A percentile compares a stretch with the other conserved stretches of the same genome.
These are phyloP conservation scores for Crepidodera aurea DNA, from an alignment of 2,888 invertebrate species.

Conservation along the genomic window DNA sequence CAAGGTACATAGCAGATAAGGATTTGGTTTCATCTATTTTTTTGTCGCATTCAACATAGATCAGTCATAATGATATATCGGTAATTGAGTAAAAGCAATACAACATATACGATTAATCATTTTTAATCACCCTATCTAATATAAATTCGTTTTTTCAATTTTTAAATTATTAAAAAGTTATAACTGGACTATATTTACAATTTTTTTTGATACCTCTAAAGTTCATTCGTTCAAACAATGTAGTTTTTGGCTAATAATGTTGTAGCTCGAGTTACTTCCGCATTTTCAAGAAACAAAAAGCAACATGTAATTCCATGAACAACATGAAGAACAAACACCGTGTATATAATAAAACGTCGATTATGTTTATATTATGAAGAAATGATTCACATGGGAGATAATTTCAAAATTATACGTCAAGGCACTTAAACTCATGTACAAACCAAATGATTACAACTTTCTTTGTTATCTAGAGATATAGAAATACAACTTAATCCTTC, in stretches of 20 bases:
- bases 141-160: constrained; percentile 63
- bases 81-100: constrained; percentile 60
- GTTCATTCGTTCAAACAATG: constrained; percentile 41
- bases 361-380: constrained; percentile 11
- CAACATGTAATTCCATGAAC: constrained; percentile 3
- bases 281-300: constrained; percentile 40
- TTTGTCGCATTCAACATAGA: constrained; percentile 54
- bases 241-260: constrained; percentile 31
- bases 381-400: constrained; percentile 17
- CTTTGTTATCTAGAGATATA: no score
- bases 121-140: constrained; percentile 61
- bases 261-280: constrained; percentile 41
- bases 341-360: constrained; percentile 11
- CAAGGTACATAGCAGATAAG: constrained; percentile 62
- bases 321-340: constrained; percentile 14
- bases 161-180: constrained; percentile 62
- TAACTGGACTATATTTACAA: constrained; percentile 64
- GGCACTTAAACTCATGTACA: not conserved
- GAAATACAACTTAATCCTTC: no score
- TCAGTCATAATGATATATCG: constrained; percentile 60
- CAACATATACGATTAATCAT: constrained; percentile 61
- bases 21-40: constrained; percentile 44
- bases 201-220: constrained; percentile 53
- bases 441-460: no score
- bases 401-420: constrained; percentile 3